Conservation (phyloP, 2,888 invertebrate species). For the Leucophora obtusa region DNA sequence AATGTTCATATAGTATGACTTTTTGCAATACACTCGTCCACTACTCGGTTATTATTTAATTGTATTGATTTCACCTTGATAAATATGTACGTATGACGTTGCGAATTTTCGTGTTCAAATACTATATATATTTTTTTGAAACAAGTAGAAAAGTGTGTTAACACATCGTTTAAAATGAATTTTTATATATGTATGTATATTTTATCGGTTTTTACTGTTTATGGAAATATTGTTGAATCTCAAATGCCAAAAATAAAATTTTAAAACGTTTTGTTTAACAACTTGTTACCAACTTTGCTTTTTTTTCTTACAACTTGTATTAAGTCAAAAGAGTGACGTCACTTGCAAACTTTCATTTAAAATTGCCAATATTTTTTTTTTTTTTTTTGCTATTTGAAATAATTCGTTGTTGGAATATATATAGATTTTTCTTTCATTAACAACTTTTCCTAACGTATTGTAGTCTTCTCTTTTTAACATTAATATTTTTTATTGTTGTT, state of each 20-base stretch:
- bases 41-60: background rate
- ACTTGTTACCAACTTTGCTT: constrained; percentile 23
- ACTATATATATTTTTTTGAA: background rate
- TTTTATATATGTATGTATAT: background rate
- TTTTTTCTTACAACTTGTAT: constrained; percentile 9
- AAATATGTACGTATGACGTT: constrained; percentile 40
- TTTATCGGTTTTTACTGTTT: constrained; percentile 19
- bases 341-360: constrained; percentile 40
- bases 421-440: constrained; percentile 20
- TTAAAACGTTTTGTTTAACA: constrained; percentile 10
- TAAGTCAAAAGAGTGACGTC: constrained; percentile 51
- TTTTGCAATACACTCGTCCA: background rate
- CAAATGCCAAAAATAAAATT: constrained; percentile 7
- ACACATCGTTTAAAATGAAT: constrained; percentile 20
- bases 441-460: constrained; percentile 5
- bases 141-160: background rate
- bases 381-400: background rate
- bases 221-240: constrained; percentile 22
- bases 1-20: constrained; percentile 9
- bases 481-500: constrained; percentile 27
- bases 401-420: constrained; percentile 23
- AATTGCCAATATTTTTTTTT: constrained; percentile 6
- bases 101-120: constrained; percentile 39
- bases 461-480: constrained; percentile 32
- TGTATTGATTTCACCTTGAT: constrained; percentile 62